Evolutionary conservation across 2,113 vertebrate genomes (phyloP), one percentile per base, ranked within the genome.

Genomic region (Ageneiosus marmoratus): DNA sequence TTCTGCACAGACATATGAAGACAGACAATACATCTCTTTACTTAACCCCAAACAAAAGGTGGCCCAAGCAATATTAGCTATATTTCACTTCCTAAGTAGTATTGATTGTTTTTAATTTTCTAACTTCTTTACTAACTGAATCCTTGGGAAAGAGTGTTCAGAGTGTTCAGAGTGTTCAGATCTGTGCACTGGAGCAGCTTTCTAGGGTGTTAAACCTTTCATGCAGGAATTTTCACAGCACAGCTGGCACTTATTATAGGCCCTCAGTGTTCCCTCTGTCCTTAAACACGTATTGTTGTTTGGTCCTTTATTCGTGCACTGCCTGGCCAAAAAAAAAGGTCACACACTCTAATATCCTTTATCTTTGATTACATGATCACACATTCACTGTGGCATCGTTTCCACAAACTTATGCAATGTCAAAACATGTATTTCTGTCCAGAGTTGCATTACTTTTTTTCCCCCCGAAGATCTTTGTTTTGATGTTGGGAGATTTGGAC

Each of bases 1-100:
- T 22, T 44, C 41, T 81, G 56, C 73, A 86, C 74, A 86, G 48
- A 83, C 24, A 29, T 44, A n/a, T 34, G 65, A 80, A 51, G 73
- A 72, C 24, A 34, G 32, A 70, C 58, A 67, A 27, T 22, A 22
- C 53, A 44, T 75, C 56, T 50, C 81, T 41, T 79, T 27, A 5
- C 53, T 65, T 6, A 8, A 63, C 5, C 60, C 27, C n/a, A 60
- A 60, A n/a, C n/a, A 15, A 32, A 62, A 29, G 3, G 24, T n/a
- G 10, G n/a, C 22, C n/a, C 24, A 27, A 32, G 27, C 60, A 11
- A 27, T 10, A 60, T 63, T 60, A 16, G 16, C 20, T 3, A 34
- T 20, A 18, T 9, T 65, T 65, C 2, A 62, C 4, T 32, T 15
- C 5, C 5, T 4, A 1, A 58, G 24, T 58, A 20, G 5, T 53